phyloP scores from a whole-genome alignment of 2,888 invertebrate genomes.

The Drosophila anomalata region DNA sequence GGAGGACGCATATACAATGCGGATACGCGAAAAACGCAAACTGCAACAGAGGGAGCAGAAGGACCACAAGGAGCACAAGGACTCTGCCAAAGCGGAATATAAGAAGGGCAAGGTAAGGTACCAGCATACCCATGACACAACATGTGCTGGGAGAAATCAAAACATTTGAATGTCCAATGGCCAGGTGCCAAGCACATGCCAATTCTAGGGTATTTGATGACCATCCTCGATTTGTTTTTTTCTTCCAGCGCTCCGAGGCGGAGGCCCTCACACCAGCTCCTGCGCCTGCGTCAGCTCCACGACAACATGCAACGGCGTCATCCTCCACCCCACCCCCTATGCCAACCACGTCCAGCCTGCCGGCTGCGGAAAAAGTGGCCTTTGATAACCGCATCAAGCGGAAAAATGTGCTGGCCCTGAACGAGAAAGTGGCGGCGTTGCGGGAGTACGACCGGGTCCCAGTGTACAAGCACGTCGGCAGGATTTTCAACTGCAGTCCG shows the following conservation, averaged over 20 bases:
- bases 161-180: neutral
- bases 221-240: neutral
- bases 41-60: constrained; percentile 36
- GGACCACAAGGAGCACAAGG: constrained; percentile 16
- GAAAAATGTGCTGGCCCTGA: constrained; percentile 81
- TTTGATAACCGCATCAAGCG: constrained; percentile 82
- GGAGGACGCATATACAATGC: constrained; percentile 53
- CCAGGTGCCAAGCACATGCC: no score
- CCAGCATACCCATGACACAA: neutral
- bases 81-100: constrained; percentile 26
- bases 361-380: constrained; percentile 71
- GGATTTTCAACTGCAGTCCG: constrained; percentile 82
- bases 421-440: constrained; percentile 82
- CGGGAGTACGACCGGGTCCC: constrained; percentile 81
- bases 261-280: constrained; percentile 24
- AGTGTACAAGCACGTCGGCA: constrained; percentile 82
- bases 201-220: neutral
- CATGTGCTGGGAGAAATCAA: neutral
- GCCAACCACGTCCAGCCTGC: constrained; percentile 39
- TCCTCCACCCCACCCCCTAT: constrained; percentile 16
- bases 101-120: constrained; percentile 45
- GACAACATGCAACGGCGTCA: constrained; percentile 3
- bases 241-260: constrained; percentile 31
- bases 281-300: constrained; percentile 30
- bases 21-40: constrained; percentile 68